Conservation (phyloP, 1,140 invertebrate species). For the Tribolium castaneum region DNA sequence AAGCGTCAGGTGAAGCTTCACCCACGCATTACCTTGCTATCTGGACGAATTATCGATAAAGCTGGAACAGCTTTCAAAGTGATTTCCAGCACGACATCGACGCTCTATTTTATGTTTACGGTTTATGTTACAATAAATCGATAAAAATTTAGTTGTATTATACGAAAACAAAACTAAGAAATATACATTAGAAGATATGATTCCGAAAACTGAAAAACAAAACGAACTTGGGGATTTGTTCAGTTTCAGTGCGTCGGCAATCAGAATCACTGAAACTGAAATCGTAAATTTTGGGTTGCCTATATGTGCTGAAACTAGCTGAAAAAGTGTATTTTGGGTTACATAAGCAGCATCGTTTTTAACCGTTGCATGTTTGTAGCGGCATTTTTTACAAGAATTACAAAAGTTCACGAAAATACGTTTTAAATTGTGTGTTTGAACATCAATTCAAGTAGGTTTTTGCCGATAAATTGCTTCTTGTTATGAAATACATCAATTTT, state of each 20-base stretch:
- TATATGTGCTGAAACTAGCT: not conserved
- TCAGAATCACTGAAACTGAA: not conserved
- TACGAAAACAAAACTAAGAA: no score
- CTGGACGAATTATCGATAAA: conserved; percentile 39
- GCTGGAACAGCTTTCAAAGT: conserved; percentile 27
- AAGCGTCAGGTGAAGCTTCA: conserved; percentile 34
- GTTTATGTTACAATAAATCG: not conserved
- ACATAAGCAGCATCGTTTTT: not conserved
- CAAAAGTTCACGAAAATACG: not conserved
- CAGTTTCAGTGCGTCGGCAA: not conserved
- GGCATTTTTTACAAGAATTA: not conserved
- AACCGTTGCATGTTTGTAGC: not conserved
- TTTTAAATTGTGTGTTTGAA: not conserved
- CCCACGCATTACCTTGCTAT: conserved; percentile 38
- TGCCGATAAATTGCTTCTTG: not conserved
- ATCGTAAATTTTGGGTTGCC: conserved; percentile 3
- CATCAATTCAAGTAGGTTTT: not conserved
- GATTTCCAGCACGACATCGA: conserved; percentile 2
- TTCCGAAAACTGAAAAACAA: no score
- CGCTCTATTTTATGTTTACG: not conserved
- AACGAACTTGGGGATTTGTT: no score
- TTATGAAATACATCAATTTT: not conserved
- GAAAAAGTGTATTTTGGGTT: not conserved
- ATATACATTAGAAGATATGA: no score
- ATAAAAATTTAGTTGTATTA: no score